Base-by-base conservation (phyloP, 2,888 invertebrate species). In the Synergus itoensis region DNA sequence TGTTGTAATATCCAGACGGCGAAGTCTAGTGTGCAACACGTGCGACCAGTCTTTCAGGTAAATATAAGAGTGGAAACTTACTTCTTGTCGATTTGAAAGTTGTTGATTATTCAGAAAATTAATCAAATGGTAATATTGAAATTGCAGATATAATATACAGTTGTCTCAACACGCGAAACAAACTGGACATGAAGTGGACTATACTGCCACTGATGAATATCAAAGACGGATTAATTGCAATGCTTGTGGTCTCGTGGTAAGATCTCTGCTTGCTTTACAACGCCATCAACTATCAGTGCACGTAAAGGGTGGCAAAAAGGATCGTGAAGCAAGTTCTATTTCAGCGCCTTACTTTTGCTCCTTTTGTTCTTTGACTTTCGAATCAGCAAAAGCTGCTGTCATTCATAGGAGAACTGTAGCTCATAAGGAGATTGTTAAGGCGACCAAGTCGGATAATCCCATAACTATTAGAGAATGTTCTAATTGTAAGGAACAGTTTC, bases 81-180 rank as follows among this genome's bases (percentile, higher is more conserved):
- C 11, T 28, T 62, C 18, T 62, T 64, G 36, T 36, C 4, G 36
- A 40, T 64, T 53, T 8, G n/a, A n/a, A 8, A n/a, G n/a, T 57
- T 57, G 3, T 18, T 9, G 11, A 18, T n/a, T 57, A 16, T 9
- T 43, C 11, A 11, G 5, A 48, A 48, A n/a, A 48, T 48, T 16
- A 9, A 8, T n/a, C 2, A 53, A 2, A 18, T 57, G n/a, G 9
- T 9, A 7, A 57, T 57, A 11, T 11, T 57, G 9, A 7, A 57
- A 93, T 63, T 98, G 97, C 89, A 94, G 95, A 18, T 96, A 95
- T 88, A 97, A 97, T 83, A 93, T 96, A 12, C 96, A 97, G 90
- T 91, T 97, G 48, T 94, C 95, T 76, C 91, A 93, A 14, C 96
- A 96, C 88, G 94, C 85, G 86, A 92, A 84, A 91, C 90, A 87